These are phyloP conservation scores for Grapholita molesta DNA, from an alignment of 1,140 invertebrate species.

Conservation along the genomic window DNA sequence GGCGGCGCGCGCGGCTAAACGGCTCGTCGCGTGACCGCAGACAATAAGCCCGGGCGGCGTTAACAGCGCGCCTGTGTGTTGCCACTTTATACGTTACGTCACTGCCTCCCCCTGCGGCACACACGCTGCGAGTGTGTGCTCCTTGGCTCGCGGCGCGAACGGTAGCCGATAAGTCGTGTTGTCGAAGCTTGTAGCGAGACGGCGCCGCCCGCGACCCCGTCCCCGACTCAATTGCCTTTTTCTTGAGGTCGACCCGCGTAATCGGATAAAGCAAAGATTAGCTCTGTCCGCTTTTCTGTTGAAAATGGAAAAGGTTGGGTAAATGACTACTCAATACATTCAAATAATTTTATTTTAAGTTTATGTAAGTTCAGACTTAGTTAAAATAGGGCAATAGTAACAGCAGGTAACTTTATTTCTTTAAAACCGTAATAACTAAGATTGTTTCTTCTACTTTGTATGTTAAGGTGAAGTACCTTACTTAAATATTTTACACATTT, in stretches of 20 bases:
- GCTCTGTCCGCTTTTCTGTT: conserved; percentile 55
- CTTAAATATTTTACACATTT: too few relatives aligned
- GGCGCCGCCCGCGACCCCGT: conserved; percentile 39
- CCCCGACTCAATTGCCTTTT: conserved; percentile 68
- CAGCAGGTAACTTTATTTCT: too few relatives aligned
- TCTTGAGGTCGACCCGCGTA: conserved; percentile 67
- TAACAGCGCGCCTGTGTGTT: conserved; percentile 76
- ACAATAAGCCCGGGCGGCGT: conserved; percentile 75
- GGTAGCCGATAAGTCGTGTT: conserved; percentile 60
- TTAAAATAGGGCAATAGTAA: too few relatives aligned
- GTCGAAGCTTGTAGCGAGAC: conserved; percentile 50
- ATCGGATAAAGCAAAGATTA: conserved; percentile 73
- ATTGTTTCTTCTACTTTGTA: too few relatives aligned
- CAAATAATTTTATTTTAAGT: conserved; percentile 24
- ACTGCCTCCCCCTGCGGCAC: conserved; percentile 35
- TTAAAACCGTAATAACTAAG: too few relatives aligned
- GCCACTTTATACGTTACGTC: conserved; percentile 79
- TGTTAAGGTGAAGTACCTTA: too few relatives aligned
- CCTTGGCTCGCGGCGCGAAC: conserved; percentile 19
- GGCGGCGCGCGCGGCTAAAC: conserved; percentile 73
- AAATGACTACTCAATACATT: conserved; percentile 33
- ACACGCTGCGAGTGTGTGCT: conserved; percentile 37
- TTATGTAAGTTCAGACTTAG: too few relatives aligned
- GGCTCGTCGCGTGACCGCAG: conserved; percentile 77
- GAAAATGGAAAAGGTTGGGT: conserved; percentile 55